Evolutionary conservation across 2,888 invertebrate species (phyloP), one percentile per base, ranked within the genome.

Genomic region (Cantharis lateralis): DNA sequence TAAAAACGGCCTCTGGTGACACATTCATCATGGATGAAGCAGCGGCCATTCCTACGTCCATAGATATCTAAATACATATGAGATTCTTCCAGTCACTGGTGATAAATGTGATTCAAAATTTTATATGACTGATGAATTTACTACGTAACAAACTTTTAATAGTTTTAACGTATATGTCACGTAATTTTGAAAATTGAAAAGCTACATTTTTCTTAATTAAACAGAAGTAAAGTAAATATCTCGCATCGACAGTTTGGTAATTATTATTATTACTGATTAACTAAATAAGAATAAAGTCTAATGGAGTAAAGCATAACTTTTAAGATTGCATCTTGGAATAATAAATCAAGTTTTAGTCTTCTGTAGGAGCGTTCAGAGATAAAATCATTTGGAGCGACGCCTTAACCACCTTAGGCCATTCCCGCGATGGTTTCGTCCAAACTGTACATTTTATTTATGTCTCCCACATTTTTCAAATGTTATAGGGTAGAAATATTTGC

Each of bases 261-360:
- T 75, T 64, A 61, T 24, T 26, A 72, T 77, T 73, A 82, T 84
- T 82, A 82, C 82, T 81, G 84, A 84, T 83, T 82, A 83, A 83
- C 80, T 82, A 83, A 82, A 82, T 83, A 82, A 80, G 82, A 82
- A 82, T 82, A 82, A 83, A 66, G 24, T 66, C 64, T 83, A 82
- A 83, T 82, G 80, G 81, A 82, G 82, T 82, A 84, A 84, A 85
- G 82, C 83, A 85, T 86, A 86, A 87, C 86, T 86, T 86, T 85
- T 84, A 82, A 85, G 87, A 87, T 87, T 84, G 84, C 87, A 87
- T 87, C 87, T 81, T 81, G 82, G 81, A 79, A 83, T 84, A 86
- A 87, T 87, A 87, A 87, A 87, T 87, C 87, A 87, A 87, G 86
- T 83, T 83, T 84, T 84, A 87, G 86, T 85, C 86, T 87, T 86